A percentile compares a stretch with the other conserved stretches of the same genome.
Evolutionary conservation across 1,140 invertebrate genomes (phyloP).

Genomic region (Aradophagus sp.): DNA sequence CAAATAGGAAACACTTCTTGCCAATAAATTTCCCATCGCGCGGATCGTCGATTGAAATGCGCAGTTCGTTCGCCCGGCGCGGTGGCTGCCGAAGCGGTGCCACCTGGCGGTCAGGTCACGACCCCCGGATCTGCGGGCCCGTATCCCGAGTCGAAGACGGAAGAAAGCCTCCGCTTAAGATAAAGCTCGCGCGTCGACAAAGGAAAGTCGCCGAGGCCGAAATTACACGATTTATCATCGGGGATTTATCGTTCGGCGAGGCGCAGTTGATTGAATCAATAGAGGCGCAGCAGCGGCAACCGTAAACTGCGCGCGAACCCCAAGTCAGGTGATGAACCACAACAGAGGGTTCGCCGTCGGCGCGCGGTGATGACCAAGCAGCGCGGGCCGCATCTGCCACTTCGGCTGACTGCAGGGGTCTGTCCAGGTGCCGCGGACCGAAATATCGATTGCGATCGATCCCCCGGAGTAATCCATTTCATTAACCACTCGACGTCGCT

Average conservation of each 20-base stretch:
- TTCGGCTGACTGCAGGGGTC: constrained; percentile 62
- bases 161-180: constrained; percentile 10
- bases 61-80: constrained; percentile 6
- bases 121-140: constrained; percentile 17
- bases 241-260: constrained; percentile 31
- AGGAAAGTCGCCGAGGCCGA: constrained; percentile 32
- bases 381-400: constrained; percentile 54
- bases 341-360: constrained; percentile 33
- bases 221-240: constrained; percentile 45
- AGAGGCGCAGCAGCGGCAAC: constrained; percentile 27
- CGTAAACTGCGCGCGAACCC: constrained; percentile 47
- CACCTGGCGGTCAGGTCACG: constrained; percentile 23
- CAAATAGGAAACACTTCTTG: constrained; percentile 15
- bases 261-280: constrained; percentile 47
- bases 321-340: constrained; percentile 54
- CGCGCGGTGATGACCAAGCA: constrained; percentile 34
- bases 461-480: constrained; percentile 5
- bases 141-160: constrained; percentile 6
- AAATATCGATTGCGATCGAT: constrained; percentile 45
- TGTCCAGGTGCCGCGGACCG: constrained; percentile 62
- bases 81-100: constrained; percentile 1
- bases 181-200: constrained; percentile 29
- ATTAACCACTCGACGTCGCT: constrained; percentile 19
- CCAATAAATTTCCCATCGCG: constrained; percentile 14
- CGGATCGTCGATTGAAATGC: constrained; percentile 19